A percentile compares a stretch with the other conserved stretches of the same genome.
Evolutionary conservation across 1,140 invertebrate species (phyloP).

Genomic region (Lepeophtheirus salmonis): DNA sequence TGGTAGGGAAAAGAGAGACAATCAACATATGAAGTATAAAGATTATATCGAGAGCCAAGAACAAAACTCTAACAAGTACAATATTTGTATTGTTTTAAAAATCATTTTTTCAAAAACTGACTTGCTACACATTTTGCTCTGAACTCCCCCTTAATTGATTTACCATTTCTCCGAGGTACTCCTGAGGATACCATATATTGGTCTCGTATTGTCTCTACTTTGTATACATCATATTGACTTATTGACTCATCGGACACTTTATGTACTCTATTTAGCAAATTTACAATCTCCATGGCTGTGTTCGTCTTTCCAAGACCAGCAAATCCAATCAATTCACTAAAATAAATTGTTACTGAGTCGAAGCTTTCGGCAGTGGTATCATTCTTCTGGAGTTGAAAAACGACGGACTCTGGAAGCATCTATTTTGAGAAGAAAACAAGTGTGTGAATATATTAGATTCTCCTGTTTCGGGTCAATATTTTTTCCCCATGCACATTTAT

Average conservation of each 20-base stretch:
- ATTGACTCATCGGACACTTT: conserved; percentile 83
- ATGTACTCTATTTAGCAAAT: conserved; percentile 74
- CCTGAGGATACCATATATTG: conserved; percentile 31
- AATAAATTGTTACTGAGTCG: conserved; percentile 73
- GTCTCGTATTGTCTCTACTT: conserved; percentile 43
- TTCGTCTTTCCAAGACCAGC: conserved; percentile 70
- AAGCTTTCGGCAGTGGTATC: conserved; percentile 32
- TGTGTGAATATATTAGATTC: background rate
- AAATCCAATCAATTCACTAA: conserved; percentile 82
- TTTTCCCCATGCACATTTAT: no score
- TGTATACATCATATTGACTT: conserved; percentile 77
- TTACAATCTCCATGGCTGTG: conserved; percentile 70
- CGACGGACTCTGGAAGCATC: conserved; percentile 28
- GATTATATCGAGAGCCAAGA: conserved; percentile 29
- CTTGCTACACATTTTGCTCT: conserved; percentile 10
- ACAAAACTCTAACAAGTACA: conserved; percentile 24
- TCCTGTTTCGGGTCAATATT: background rate
- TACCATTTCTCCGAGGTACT: conserved; percentile 15
- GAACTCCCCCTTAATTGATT: conserved; percentile 5
- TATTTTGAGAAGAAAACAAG: conserved; percentile 11
- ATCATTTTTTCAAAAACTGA: conserved; percentile 14
- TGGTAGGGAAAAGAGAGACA: background rate
- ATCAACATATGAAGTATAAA: conserved; percentile 2
- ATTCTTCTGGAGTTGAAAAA: conserved; percentile 29
- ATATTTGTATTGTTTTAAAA: background rate